A percentile compares a stretch with the other conserved stretches of the same genome.
These are phyloP conservation scores for Aleiodes alternator DNA, from an alignment of 2,888 invertebrate species.

Conservation along the genomic window DNA sequence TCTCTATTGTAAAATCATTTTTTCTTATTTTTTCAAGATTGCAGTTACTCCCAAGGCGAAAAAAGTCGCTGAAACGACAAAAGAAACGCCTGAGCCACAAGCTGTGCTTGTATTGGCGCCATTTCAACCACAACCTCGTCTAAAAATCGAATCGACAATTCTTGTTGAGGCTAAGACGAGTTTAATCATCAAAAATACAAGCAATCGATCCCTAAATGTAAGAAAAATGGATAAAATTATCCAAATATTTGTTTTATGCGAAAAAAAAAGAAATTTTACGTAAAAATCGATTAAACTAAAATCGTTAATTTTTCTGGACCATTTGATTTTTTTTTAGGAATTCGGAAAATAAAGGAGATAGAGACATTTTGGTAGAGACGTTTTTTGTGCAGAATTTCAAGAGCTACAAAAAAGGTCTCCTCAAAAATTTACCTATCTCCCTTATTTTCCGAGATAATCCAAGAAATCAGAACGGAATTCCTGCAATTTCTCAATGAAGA, in stretches of 20 bases:
- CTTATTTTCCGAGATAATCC: neutral
- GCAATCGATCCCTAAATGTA: conserved; percentile 59
- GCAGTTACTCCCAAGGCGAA: conserved; percentile 53
- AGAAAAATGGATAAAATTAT: conserved; percentile 30
- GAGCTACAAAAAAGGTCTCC: no score
- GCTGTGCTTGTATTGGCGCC: conserved; percentile 63
- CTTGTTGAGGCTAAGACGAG: conserved; percentile 56
- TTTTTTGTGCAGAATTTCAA: no score
- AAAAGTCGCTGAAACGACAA: conserved; percentile 27
- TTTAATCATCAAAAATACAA: conserved; percentile 61
- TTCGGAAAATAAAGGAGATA: no score
- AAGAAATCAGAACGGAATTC: neutral
- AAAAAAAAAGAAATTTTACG: neutral
- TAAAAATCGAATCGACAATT: conserved; percentile 62
- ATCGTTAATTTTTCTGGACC: neutral
- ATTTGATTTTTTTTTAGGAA: neutral
- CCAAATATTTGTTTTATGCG: no score
- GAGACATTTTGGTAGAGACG: no score
- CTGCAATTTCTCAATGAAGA: no score
- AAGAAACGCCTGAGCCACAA: conserved; percentile 40
- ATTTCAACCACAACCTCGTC: conserved; percentile 66
- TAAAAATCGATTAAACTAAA: neutral
- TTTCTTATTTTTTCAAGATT: conserved; percentile 40
- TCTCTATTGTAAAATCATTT: neutral
- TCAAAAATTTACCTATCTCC: no score